Evolutionary conservation across 2,888 invertebrate species (phyloP), one percentile per base, ranked within the genome.

Genomic region (Trichopoda pennipes): DNA sequence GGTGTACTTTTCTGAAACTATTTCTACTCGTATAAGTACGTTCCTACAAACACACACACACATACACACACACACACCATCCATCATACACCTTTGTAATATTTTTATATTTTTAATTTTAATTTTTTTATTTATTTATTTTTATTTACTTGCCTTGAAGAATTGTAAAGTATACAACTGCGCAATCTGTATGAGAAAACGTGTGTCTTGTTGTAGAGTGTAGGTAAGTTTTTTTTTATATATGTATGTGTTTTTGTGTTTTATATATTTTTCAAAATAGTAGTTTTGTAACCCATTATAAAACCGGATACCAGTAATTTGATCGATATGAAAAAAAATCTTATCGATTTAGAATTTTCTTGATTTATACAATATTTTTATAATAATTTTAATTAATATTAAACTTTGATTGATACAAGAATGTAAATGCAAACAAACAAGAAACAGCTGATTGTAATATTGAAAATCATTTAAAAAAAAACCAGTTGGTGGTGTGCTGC

Each of bases 171-270:
- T 60, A 38, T 63, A 58, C 53, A 77, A 77, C 81, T 81, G 81
- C 81, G 81, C 81, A 81, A 74, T 81, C 74, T 74, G 73, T 68
- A 69, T 32, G 42, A 60, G 32, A 35, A 56, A 53, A 19, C 53
- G 63, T 58, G 21, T 60, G 70, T 73, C 12, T 55, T 6, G 51
- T 68, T 68, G 42, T 23, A 12, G 21, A 32, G 28, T 17, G n/a
- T 58, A 16, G 28, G 4, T 64, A 7, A 9, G 23, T n/a, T n/a
- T 60, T 17, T 0, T 0, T 32, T 9, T 49, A 58, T 14, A 21
- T 44, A 44, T 49, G 28, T 32, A 8, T 0, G 21, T 1, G 32
- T 23, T 7, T 35, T 14, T 12, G 3, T 51, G 49, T 58, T 56
- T 47, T 47, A 14, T 49, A 38, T 64, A 49, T 14, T 17, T 38